These are phyloP conservation scores for Harpalus rubripes DNA, from an alignment of 2,888 invertebrate species.

Conservation along the genomic window DNA sequence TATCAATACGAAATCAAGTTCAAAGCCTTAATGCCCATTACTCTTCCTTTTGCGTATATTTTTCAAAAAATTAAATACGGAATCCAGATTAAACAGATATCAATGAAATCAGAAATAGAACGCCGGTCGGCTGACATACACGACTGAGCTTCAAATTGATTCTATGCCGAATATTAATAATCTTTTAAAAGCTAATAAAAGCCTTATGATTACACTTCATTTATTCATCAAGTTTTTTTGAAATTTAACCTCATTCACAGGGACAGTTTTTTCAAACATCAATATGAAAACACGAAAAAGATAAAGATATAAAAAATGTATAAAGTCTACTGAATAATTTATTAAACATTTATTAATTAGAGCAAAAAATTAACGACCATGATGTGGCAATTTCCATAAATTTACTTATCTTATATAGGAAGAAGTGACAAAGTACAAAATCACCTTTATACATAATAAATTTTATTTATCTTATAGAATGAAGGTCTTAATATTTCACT, in stretches of 20 bases:
- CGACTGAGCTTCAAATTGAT: constrained; percentile 10
- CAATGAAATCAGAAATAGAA: constrained; percentile 18
- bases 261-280: not conserved
- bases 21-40: not conserved
- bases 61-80: constrained; percentile 22
- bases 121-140: not conserved
- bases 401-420: not conserved
- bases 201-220: constrained; percentile 9
- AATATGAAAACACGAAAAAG: not conserved
- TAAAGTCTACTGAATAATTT: not conserved
- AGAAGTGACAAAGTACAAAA: not conserved
- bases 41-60: not conserved
- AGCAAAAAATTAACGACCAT: not conserved
- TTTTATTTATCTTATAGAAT: not conserved
- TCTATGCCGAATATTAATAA: constrained; percentile 14
- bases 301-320: not conserved
- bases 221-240: not conserved
- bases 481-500: not conserved
- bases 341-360: not conserved
- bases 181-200: constrained; percentile 26
- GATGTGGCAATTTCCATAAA: not conserved
- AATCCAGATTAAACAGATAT: constrained; percentile 19
- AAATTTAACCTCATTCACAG: not conserved
- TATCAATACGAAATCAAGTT: not conserved
- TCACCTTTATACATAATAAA: not conserved